A percentile compares a stretch with the other conserved stretches of the same genome.
Conservation (phyloP, 1,140 invertebrate species). For the Delia radicum region DNA sequence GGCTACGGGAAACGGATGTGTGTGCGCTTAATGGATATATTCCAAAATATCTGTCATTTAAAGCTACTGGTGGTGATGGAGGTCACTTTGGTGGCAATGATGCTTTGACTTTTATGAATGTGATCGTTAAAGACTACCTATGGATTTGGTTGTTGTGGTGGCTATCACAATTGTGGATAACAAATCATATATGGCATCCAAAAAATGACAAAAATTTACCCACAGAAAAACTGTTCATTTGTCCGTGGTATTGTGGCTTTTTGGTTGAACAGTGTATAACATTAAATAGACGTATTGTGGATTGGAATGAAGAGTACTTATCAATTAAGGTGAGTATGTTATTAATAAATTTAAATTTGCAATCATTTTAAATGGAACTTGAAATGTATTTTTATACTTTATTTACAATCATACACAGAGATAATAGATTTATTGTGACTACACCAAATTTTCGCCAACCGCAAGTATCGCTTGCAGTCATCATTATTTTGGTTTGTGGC, state of each 20-base stretch:
- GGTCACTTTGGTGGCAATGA: neutral
- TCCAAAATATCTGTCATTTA: conserved; percentile 71
- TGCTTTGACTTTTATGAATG: conserved; percentile 53
- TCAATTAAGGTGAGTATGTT: conserved; percentile 72
- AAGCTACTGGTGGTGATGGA: too few species aligned
- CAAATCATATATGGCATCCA: conserved; percentile 79
- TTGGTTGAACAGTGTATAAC: conserved; percentile 86
- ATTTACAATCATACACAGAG: too few species aligned
- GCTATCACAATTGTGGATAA: conserved; percentile 78
- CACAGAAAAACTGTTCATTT: conserved; percentile 79
- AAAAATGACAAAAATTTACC: conserved; percentile 75
- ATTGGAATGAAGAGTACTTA: conserved; percentile 70
- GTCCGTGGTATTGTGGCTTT: conserved; percentile 78
- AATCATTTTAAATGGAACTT: neutral
- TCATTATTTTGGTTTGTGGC: too few species aligned
- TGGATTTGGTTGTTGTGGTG: conserved; percentile 77
- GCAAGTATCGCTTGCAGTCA: too few species aligned
- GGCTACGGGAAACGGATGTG: conserved; percentile 61
- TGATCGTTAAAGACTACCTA: conserved; percentile 59
- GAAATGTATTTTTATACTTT: neutral
- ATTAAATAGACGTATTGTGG: conserved; percentile 76
- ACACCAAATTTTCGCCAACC: too few species aligned
- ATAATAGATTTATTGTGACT: too few species aligned
- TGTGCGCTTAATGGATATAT: conserved; percentile 65
- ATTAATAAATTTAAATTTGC: neutral